Conservation (phyloP, 2,113 vertebrate genomes). For the Psophia crepitans region DNA sequence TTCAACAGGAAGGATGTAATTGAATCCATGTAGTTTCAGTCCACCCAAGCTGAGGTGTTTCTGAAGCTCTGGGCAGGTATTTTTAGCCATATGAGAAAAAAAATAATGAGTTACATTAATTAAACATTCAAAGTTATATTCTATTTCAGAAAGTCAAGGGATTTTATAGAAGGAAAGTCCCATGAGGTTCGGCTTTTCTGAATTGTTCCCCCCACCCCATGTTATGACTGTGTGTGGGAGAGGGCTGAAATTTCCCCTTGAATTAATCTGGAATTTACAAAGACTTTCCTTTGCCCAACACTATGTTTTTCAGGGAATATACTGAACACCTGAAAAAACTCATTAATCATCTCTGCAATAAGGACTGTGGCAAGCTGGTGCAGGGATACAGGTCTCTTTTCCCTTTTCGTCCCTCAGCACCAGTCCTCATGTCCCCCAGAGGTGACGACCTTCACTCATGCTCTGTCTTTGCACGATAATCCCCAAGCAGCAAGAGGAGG, state of each 20-base stretch:
- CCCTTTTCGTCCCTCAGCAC: neutral
- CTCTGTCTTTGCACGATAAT: neutral
- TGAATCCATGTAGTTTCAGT: neutral
- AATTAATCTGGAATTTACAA: neutral
- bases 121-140: neutral
- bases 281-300: neutral
- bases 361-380: neutral
- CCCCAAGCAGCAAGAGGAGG: neutral
- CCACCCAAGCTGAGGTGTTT: neutral
- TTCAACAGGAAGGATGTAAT: neutral
- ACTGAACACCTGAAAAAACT: neutral
- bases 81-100: neutral
- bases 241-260: neutral
- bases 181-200: neutral
- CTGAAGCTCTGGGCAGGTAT: neutral
- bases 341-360: neutral
- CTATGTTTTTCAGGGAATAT: neutral
- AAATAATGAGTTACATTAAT: neutral
- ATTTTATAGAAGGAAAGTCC: neutral
- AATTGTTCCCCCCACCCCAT: neutral
- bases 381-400: neutral
- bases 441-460: neutral
- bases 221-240: fast-evolving
- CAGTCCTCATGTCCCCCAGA: neutral
- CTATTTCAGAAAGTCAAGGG: neutral